These are phyloP conservation scores for Bagarius yarrelli DNA, from an alignment of 2,113 vertebrate genomes.

Conservation along the genomic window DNA sequence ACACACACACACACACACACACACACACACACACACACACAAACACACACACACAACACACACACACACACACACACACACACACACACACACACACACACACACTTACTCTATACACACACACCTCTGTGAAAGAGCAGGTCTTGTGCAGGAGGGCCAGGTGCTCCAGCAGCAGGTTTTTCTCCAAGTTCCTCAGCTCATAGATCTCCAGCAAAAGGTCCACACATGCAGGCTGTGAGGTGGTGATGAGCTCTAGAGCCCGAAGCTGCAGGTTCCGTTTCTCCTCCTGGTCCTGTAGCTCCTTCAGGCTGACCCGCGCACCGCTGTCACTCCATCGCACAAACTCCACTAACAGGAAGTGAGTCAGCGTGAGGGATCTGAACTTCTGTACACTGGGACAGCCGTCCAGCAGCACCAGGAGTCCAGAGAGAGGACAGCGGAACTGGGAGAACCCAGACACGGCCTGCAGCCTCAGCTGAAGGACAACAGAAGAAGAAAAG, in stretches of 20 bases:
- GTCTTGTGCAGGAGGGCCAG: conserved; percentile 55
- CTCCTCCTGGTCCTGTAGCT: conserved; percentile 48
- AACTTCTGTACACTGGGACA: conserved; percentile 63
- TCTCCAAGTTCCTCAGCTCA: conserved; percentile 64
- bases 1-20: neutral
- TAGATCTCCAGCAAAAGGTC: conserved; percentile 65
- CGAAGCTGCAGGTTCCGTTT: conserved; percentile 55
- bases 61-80: too few relatives aligned
- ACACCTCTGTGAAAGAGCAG: conserved; percentile 66
- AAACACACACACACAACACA: too few relatives aligned
- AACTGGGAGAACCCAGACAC: conserved; percentile 66
- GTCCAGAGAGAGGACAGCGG: conserved; percentile 60
- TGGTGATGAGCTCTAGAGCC: conserved; percentile 62
- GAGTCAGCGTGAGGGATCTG: conserved; percentile 51
- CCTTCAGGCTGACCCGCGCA: conserved; percentile 61
- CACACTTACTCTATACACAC: too few relatives aligned
- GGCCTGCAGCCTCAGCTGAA: conserved; percentile 60
- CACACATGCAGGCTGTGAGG: conserved; percentile 56
- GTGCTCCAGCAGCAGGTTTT: conserved; percentile 53
- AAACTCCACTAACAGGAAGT: conserved; percentile 57
- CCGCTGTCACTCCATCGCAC: conserved; percentile 61
- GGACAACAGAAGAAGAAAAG: neutral
- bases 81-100: too few relatives aligned
- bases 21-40: too few relatives aligned
- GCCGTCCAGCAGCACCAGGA: conserved; percentile 67